A percentile compares a stretch with the other conserved stretches of the same genome.
Evolutionary conservation across 2,888 invertebrate genomes (phyloP).

Genomic region (Leucophenga maculata): DNA sequence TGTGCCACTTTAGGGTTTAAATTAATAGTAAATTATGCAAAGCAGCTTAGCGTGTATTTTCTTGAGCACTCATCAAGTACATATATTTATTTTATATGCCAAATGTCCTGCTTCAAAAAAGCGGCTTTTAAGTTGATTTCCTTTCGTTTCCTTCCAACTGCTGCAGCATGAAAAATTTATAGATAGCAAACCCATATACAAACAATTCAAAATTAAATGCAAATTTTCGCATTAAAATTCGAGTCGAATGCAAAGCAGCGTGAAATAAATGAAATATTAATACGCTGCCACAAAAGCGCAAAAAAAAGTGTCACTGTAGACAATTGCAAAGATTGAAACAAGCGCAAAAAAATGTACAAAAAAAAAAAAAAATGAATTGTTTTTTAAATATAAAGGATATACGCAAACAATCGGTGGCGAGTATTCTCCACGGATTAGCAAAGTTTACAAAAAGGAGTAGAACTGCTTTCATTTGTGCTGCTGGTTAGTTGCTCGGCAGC

Average conservation of each 20-base stretch:
- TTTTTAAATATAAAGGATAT: not conserved
- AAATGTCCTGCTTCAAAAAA: not conserved
- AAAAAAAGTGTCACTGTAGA: slow-evolving; percentile 4
- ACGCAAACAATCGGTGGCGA: not conserved
- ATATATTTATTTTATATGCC: slow-evolving; percentile 31
- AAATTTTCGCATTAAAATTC: slow-evolving; percentile 28
- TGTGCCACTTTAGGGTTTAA: not conserved
- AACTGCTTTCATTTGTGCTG: not conserved
- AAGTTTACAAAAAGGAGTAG: slow-evolving; percentile 37
- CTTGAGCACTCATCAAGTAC: slow-evolving; percentile 25
- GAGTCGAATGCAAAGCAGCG: slow-evolving; percentile 10
- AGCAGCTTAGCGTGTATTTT: slow-evolving; percentile 18
- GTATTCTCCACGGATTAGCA: not conserved
- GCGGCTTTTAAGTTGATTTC: slow-evolving; percentile 9
- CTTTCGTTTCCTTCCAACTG: not conserved
- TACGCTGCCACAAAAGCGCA: not conserved
- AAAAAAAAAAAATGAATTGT: not conserved
- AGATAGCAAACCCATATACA: not conserved
- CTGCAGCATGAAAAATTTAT: slow-evolving; percentile 25
- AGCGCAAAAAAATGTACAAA: no score
- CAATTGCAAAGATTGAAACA: slow-evolving; percentile 3
- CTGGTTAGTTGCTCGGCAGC: no score
- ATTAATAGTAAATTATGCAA: slow-evolving; percentile 23
- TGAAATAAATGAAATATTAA: slow-evolving; percentile 20
- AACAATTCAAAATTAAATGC: slow-evolving; percentile 23